Percentiles rank a stretch among this genome's conserved stretches.
These are phyloP conservation scores for Centruroides vittatus DNA, from an alignment of 1,140 invertebrate species.

Conservation along the genomic window DNA sequence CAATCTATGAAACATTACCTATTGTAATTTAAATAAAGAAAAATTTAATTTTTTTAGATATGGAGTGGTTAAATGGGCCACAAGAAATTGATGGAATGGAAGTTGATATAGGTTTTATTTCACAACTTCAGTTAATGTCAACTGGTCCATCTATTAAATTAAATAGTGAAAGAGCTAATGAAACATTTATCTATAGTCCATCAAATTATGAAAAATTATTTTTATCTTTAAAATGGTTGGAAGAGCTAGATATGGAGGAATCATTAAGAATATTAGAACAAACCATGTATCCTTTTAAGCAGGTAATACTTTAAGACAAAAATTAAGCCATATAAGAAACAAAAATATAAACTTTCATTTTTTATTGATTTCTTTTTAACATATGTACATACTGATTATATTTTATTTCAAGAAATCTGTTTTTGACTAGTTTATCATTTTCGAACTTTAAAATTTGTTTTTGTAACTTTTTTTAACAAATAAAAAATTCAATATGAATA, in stretches of 20 bases:
- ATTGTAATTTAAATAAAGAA: neutral
- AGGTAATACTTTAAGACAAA: conserved; percentile 3
- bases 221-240: conserved; percentile 1
- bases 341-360: too few species aligned
- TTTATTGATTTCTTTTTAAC: too few species aligned
- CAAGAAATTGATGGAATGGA: conserved; percentile 11
- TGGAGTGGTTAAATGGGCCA: conserved; percentile 13
- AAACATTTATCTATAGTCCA: too few species aligned
- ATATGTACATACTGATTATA: too few species aligned
- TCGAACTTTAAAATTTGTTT: too few species aligned
- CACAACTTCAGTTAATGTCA: conserved; percentile 8
- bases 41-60: conserved; percentile 2
- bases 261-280: conserved; percentile 4
- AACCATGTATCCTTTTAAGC: conserved; percentile 9
- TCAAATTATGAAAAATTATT: neutral
- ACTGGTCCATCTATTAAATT: conserved; percentile 6
- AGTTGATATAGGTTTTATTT: conserved; percentile 12
- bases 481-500: too few species aligned
- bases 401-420: too few species aligned
- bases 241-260: conserved; percentile 6
- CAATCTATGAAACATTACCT: neutral
- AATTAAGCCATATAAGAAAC: too few species aligned
- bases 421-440: too few species aligned
- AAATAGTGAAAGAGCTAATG: too few species aligned
- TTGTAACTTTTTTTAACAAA: too few species aligned